Evolutionary conservation across 2,888 invertebrate species (phyloP), one percentile per base, ranked within the genome.

Genomic region (Temnothorax unifasciatus): DNA sequence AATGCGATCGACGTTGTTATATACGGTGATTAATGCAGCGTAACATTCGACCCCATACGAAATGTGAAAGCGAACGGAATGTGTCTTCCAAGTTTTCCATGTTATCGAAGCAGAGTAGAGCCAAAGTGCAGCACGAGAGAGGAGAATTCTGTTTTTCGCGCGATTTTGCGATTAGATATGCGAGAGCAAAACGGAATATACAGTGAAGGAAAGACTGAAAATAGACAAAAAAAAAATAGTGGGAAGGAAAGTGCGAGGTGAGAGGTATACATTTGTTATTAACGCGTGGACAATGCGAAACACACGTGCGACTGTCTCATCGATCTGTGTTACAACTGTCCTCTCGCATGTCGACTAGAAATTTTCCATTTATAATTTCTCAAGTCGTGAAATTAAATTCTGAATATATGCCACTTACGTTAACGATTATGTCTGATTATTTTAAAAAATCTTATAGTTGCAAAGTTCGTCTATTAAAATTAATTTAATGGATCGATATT

Each of bases 131-230:
- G 34, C 83, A 81, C 64, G 68, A 71, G 83, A 61, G 59, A 52
- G 21, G 18, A 54, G 54, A 41, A 54, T 13, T 74, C 13, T 74
- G 52, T 18, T 88, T 88, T 54, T 34, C 74, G 29, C 57, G 61
- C 44, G 79, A 75, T 77, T 87, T 89, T 84, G 25, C 59, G 59
- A 50, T 50, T 47, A 25, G 54, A 76, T 59, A 77, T 41, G 73
- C 18, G 66, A 66, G 71, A 82, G n/a, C 15, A 59, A 61, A 79
- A 82, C 81, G 83, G 85, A 83, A 79, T 47, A 68, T 90, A 88
- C 89, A 90, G 92, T 85, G 86, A 75, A 90, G 90, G 84, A 92
- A 93, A 93, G 93, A 94, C 93, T 93, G 94, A 93, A 89, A 88
- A 85, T 34, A 63, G 69, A 71, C 29, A n/a, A n/a, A n/a, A 21